phyloP scores from a whole-genome alignment of 2,113 vertebrate species.

The Plecotus auritus region DNA sequence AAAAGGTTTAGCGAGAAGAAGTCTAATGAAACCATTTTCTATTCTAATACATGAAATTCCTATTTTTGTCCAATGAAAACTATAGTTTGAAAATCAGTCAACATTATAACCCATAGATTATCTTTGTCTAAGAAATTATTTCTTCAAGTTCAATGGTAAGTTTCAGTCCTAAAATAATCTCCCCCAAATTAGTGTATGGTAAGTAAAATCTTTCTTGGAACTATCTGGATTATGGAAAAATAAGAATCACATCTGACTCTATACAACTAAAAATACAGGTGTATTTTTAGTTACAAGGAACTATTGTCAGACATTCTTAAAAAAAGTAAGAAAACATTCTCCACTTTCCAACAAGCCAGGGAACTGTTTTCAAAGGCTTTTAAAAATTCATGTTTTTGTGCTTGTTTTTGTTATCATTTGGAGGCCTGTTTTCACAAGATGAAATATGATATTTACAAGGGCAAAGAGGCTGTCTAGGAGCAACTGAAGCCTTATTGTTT shows the following conservation, averaged over 20 bases:
- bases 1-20: background rate
- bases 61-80: background rate
- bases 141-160: constrained; percentile 2
- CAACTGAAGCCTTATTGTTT: constrained; percentile 15
- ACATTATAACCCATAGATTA: background rate
- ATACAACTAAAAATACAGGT: background rate
- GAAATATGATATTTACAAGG: constrained; percentile 32
- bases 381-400: background rate
- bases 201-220: background rate
- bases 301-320: background rate
- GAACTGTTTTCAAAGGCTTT: constrained; percentile 34
- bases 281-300: constrained; percentile 37
- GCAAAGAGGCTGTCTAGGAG: background rate
- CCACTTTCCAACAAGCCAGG: background rate
- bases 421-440: background rate
- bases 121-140: constrained; percentile 20
- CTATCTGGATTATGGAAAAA: background rate
- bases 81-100: background rate
- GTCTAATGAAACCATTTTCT: background rate
- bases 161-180: constrained; percentile 16
- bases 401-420: constrained; percentile 45
- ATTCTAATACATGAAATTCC: background rate
- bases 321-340: background rate
- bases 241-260: background rate
- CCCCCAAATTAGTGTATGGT: background rate